These are phyloP conservation scores for Mormyrops attenuatus DNA, from an alignment of 2,797 vertebrate species.

Conservation along the genomic window DNA sequence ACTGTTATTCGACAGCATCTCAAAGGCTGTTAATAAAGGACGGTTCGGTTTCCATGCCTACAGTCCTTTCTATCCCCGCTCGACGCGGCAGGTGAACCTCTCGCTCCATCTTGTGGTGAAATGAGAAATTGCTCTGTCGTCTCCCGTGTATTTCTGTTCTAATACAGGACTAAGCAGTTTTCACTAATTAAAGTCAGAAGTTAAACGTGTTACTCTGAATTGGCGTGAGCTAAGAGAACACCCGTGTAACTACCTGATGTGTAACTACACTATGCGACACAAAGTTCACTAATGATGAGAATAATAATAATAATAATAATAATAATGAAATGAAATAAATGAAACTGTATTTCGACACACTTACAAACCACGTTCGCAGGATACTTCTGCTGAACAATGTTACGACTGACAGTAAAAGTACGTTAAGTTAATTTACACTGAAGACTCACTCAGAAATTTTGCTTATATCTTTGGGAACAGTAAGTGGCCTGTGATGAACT, in stretches of 20 bases:
- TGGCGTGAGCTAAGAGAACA: neutral
- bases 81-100: neutral
- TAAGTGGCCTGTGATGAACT: neutral
- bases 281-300: neutral
- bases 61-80: constrained; percentile 19
- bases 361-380: neutral
- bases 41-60: constrained; percentile 40
- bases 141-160: neutral
- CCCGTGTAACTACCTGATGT: neutral
- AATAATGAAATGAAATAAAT: neutral
- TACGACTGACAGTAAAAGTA: neutral
- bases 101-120: constrained; percentile 15
- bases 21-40: neutral
- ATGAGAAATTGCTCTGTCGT: neutral
- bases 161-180: neutral
- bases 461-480: neutral
- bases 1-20: neutral
- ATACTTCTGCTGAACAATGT: neutral
- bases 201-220: neutral
- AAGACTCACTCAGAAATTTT: neutral
- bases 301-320: neutral
- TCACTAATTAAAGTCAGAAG: neutral
- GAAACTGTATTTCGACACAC: neutral
- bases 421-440: neutral
- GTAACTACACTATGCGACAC: neutral